Evolutionary conservation across 2,113 vertebrate species (phyloP).

Genomic region (Struthidea cinerea): DNA sequence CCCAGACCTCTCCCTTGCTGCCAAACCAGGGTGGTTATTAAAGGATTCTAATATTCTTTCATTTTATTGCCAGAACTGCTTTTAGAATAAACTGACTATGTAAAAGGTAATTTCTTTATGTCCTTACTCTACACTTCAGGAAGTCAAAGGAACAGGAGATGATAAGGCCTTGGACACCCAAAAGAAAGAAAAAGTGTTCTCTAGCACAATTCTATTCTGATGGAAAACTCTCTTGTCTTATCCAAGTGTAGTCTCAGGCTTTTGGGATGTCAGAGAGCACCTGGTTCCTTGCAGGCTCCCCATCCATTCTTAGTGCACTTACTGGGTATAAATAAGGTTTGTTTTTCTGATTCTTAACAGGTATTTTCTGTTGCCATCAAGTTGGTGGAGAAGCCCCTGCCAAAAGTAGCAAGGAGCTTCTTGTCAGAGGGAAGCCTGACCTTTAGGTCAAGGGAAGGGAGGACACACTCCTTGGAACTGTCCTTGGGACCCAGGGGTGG

Average conservation of each 20-base stretch:
- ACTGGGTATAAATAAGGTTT: neutral
- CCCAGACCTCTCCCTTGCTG: neutral
- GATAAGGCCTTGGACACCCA: neutral
- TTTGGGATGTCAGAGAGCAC: neutral
- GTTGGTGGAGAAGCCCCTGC: neutral
- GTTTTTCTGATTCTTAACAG: neutral
- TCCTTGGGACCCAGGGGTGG: neutral
- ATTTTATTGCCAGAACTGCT: conserved; percentile 3
- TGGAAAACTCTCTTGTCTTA: neutral
- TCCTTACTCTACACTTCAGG: neutral
- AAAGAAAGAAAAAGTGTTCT: neutral
- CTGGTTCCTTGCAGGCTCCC: neutral
- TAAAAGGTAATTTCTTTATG: neutral
- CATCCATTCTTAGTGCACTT: neutral
- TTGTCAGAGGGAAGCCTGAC: neutral
- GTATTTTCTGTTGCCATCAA: neutral
- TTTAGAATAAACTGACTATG: conserved; percentile 2
- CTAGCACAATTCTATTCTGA: neutral
- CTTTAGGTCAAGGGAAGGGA: neutral
- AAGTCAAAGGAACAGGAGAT: neutral
- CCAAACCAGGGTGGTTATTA: neutral
- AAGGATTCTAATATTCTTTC: conserved; percentile 15
- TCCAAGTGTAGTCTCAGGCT: neutral
- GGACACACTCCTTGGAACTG: neutral
- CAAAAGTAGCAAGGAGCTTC: neutral